Evolutionary conservation across 2,888 invertebrate genomes (phyloP), one percentile per base, ranked within the genome.

Genomic region (Altica lythri): DNA sequence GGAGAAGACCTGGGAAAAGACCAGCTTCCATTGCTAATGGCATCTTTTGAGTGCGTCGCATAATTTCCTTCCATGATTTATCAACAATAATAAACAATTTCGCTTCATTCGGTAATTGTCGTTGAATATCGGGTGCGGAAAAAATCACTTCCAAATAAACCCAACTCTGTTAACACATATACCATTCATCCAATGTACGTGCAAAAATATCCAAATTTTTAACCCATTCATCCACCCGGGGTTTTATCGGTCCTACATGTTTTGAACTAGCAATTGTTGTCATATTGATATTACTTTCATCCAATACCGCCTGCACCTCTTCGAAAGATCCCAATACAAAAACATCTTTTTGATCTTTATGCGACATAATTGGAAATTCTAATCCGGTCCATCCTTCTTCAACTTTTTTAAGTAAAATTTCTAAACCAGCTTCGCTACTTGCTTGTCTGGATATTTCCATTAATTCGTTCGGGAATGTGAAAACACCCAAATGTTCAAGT

Each of bases 141-240:
- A 96, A 96, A 69, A 96, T 95, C 0, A 94, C 92, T 75, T 96
- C 95, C 67, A 96, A 78, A 72, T 96, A 95, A 29, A 95, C 82
- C 95, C 96, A 96, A n/a, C 89, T 89, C 65, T 89, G 88, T 75
- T 95, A 95, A 67, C 94, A 93, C 54, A 84, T 81, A 65, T 83
- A 81, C 95, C 95, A 95, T 72, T 90, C 90, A 72, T 95, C 95
- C 92, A 95, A 74, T n/a, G 92, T 92, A 65, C 81, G 85, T 1
- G 86, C 78, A 71, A 95, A 92, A n/a, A 90, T 76, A 9, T 93
- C 90, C 60, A 92, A 77, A 56, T 86, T 83, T 55, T 78, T 81
- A 1, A 81, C 79, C 95, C 94, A 95, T 58, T 92, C 90, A 35
- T 92, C 90, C 0, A 94, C 92, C 45, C 88, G 79, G 13, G 83